Base-by-base conservation (phyloP, 1,140 invertebrate genomes). In the Nasonia vitripennis region DNA sequence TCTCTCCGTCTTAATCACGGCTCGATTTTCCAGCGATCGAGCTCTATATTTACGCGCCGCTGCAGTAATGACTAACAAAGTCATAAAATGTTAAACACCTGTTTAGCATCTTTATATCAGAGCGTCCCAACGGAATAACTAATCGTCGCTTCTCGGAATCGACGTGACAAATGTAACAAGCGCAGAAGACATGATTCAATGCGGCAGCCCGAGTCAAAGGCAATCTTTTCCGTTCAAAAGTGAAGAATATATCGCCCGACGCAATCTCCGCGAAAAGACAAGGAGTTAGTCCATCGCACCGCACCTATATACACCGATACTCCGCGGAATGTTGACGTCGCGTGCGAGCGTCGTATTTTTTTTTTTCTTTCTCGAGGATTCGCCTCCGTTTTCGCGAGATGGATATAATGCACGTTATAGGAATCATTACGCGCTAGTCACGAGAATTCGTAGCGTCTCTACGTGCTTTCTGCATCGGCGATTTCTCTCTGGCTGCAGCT, bases 391-490 rank as follows among this genome's bases (percentile, higher is more conserved):
- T 62, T 62, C 20, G 55, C 34, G 34, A 37, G 34, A 37, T 37
- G 34, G 2, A 37, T 37, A 37, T 5, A 62, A 2, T 62, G 14
- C 17, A 62, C 17, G 55, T 11, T 62, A 62, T 14, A 20, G 14
- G 55, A 48, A 11, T 27, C 6, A 62, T 51, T 45, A 48, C 1
- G 31, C 20, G 74, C 17, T 27, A 78, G 31, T 81, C 81, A 78
- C 71, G 78, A 77, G 14, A 78, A 82, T 70, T 78, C 75, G 67
- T 51, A 75, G 20, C 31, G 20, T 74, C 48, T 62, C n/a, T 79
- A 84, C 77, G 62, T 73, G 78, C 51, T 81, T 81, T 75, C 37
- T 45, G 78, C 84, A 75, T 70, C 78, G 48, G 51, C 37, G 78
- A 67, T 27, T 62, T 62, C 55, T 62, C 55, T 62, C 12, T 12